Percentiles rank a stretch among this genome's conserved stretches.
These are phyloP conservation scores for Mastigias papua DNA, from an alignment of 30 jellyfish, hydroid and myxozoan genomes.

Conservation along the genomic window DNA sequence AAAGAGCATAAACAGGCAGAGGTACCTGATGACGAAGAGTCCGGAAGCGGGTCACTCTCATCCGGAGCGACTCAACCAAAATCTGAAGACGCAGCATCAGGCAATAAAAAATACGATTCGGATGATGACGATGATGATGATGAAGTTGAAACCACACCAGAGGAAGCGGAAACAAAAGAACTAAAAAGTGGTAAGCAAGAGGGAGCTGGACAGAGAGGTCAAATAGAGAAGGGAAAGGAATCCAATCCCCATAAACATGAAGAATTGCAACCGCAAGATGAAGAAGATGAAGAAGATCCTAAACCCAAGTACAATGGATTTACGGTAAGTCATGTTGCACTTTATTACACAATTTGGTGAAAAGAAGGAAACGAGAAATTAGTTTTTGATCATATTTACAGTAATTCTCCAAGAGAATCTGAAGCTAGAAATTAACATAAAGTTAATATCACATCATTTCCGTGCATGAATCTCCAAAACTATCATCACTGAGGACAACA, in stretches of 20 bases:
- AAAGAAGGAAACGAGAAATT: no score
- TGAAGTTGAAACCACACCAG: slow-evolving; percentile 42
- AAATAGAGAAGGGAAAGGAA: slow-evolving; percentile 39
- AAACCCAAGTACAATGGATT: slow-evolving; percentile 73
- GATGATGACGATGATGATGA: slow-evolving; percentile 66
- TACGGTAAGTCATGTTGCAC: slow-evolving; percentile 40
- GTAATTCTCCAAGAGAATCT: no score
- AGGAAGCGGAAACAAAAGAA: slow-evolving; percentile 58
- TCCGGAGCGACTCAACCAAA: slow-evolving; percentile 46
- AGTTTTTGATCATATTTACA: no score
- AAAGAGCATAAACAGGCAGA: slow-evolving; percentile 35
- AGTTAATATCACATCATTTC: no score
- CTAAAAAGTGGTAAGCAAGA: slow-evolving; percentile 2
- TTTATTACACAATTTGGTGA: no score
- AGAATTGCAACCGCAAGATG: slow-evolving; percentile 80
- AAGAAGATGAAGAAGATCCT: slow-evolving; percentile 71
- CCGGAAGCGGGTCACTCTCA: slow-evolving; percentile 65
- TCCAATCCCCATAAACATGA: slow-evolving; percentile 69
- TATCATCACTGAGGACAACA: no score
- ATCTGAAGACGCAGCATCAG: slow-evolving; percentile 22
- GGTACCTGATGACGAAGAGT: slow-evolving; percentile 40
- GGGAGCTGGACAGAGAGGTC: slow-evolving; percentile 69
- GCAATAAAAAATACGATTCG: slow-evolving; percentile 38
- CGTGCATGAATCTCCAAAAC: no score
- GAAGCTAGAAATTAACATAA: no score